Conservation (phyloP, 2,113 vertebrate species). For the Strix uralensis region DNA sequence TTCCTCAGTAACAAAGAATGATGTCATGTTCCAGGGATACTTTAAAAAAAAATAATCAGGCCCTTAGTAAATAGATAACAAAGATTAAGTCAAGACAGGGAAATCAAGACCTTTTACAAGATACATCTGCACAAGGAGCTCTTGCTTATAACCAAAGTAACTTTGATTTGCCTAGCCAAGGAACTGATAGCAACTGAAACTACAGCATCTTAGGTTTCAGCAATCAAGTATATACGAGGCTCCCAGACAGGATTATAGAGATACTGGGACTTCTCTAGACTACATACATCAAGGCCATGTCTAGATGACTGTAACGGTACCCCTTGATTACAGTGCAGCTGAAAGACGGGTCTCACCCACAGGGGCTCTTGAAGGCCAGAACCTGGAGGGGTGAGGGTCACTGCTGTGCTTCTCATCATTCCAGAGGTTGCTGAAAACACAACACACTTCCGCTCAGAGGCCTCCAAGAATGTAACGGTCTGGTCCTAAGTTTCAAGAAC, state of each 20-base stretch:
- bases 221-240: neutral
- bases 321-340: neutral
- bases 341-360: neutral
- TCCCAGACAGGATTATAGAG: neutral
- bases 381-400: fast-evolving
- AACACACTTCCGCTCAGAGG: neutral
- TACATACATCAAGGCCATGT: neutral
- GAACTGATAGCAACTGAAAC: neutral
- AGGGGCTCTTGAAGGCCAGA: neutral
- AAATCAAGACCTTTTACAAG: neutral
- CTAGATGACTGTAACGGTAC: neutral
- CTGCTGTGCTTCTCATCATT: neutral
- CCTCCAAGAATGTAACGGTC: neutral
- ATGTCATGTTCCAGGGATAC: neutral
- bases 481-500: neutral
- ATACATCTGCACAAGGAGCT: neutral
- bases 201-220: neutral
- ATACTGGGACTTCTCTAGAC: neutral
- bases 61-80: neutral
- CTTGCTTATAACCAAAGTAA: neutral
- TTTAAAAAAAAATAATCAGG: neutral
- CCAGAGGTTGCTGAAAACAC: neutral
- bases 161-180: neutral
- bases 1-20: conserved; percentile 14
- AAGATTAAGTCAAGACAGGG: neutral